Percentiles rank a stretch among this genome's conserved stretches.
phyloP scores from a whole-genome alignment of 2,888 invertebrate genomes.

The Unio delphinus region DNA sequence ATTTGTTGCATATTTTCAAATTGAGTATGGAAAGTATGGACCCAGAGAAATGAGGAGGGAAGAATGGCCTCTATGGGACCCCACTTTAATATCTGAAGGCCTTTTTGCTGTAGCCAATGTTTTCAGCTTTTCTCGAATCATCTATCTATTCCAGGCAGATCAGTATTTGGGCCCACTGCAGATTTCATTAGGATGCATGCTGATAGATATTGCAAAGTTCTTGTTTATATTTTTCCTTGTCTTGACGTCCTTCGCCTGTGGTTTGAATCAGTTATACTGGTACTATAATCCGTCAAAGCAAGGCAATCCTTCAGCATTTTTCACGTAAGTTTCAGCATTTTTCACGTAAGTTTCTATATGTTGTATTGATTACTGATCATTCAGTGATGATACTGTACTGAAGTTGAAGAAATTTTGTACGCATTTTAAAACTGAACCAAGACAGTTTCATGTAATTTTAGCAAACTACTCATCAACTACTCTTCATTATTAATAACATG shows the following conservation, averaged over 20 bases:
- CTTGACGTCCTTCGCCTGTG: conserved; percentile 74
- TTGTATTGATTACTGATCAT: no score
- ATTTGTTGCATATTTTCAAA: conserved; percentile 69
- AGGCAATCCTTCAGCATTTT: conserved; percentile 52
- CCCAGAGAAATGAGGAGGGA: conserved; percentile 67
- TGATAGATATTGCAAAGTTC: conserved; percentile 76
- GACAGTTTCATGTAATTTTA: no score
- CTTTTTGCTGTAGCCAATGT: conserved; percentile 76
- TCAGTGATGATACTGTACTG: no score
- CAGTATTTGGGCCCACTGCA: conserved; percentile 75
- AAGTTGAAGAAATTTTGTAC: no score
- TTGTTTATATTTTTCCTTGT: conserved; percentile 74
- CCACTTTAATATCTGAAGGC: conserved; percentile 75
- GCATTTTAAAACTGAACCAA: no score
- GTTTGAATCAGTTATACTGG: conserved; percentile 82
- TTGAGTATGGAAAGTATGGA: conserved; percentile 68
- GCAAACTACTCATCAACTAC: no score
- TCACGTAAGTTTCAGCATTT: conserved; percentile 61
- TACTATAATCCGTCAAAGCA: conserved; percentile 70
- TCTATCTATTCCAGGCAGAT: conserved; percentile 75
- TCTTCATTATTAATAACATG: no score
- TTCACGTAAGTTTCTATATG: conserved; percentile 53
- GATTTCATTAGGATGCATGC: conserved; percentile 75
- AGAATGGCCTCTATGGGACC: conserved; percentile 74
- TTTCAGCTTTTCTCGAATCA: conserved; percentile 75